These are phyloP conservation scores for Australoheros facetus DNA, from an alignment of 2,797 vertebrate species.

Conservation along the genomic window DNA sequence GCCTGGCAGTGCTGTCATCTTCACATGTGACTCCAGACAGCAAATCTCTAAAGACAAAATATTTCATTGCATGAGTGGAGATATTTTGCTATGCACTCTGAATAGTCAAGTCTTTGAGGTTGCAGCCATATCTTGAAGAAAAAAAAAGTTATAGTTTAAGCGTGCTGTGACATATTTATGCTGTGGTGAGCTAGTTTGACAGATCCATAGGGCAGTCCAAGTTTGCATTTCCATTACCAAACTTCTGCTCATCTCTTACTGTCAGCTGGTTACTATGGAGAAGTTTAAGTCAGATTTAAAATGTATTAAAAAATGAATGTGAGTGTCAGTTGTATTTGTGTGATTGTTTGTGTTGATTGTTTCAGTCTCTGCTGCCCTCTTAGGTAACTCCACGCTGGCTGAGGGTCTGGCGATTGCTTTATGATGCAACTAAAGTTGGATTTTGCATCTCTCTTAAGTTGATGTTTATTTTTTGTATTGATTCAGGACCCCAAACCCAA, in stretches of 20 bases:
- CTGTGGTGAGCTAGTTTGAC: conserved; percentile 11
- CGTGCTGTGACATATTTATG: conserved; percentile 18
- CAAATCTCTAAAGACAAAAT: conserved; percentile 61
- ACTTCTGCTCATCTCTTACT: neutral
- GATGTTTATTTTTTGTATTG: neutral
- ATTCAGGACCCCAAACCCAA: neutral
- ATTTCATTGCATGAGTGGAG: conserved; percentile 51
- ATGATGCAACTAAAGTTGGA: neutral
- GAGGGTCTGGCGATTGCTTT: neutral
- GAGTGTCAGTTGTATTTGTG: neutral
- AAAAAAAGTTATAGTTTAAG: conserved; percentile 13
- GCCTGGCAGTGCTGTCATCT: conserved; percentile 51
- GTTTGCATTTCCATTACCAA: neutral
- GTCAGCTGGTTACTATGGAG: neutral
- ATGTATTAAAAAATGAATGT: neutral
- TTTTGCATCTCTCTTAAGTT: neutral
- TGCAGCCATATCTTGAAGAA: conserved; percentile 14
- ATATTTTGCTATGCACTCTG: conserved; percentile 25
- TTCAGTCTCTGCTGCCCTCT: neutral
- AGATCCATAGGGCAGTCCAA: neutral
- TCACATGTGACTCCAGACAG: conserved; percentile 64
- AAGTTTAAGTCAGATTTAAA: neutral
- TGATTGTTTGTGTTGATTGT: neutral
- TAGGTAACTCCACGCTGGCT: neutral
- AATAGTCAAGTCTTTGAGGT: conserved; percentile 43